Evolutionary conservation across 1,140 invertebrate genomes (phyloP), one percentile per base, ranked within the genome.

Genomic region (Anthonomus grandis): DNA sequence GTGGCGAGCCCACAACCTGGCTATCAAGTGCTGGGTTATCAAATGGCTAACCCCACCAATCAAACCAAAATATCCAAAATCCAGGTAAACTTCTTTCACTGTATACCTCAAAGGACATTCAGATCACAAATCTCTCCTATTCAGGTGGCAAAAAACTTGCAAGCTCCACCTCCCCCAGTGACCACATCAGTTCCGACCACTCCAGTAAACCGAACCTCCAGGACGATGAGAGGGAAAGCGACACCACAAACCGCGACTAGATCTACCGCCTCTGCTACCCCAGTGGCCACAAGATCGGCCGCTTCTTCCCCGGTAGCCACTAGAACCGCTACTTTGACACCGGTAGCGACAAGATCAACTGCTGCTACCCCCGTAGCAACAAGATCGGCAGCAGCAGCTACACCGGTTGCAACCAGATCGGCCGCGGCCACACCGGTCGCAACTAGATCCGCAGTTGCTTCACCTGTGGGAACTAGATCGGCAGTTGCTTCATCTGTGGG

Each of bases 1-100:
- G 36, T 47, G 4, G 44, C 47, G 4, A 21, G 22, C 8, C 49
- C n/a, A 3, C 19, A 42, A 17, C 55, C 39, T 15, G 42, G 57
- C 8, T 71, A 69, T 52, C 65, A 81, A 23, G 74, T 81, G 3
- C 77, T 81, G 70, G 78, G 81, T 71, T 74, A 77, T 34, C 59
- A 76, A 42, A 70, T 76, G 55, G 78, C 78, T 49, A 65, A 79
- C 71, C 38, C 34, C 52, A 23, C 51, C 8, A 39, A 15, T 38
- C 3, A 17, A 17, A 22, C 45, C 15, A 49, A 60, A 58, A 46
- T 46, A 53, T 55, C 34, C 44, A 64, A 62, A 60, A 58, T 58
- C 18, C 55, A 54, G 56, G 56, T 61, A 49, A 17, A 39, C 1
- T 10, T 4, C 23, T 19, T 34, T n/a, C n/a, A n/a, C n/a, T n/a